phyloP scores from a whole-genome alignment of 2,113 vertebrate genomes.

The Cynopterus brachyotis region DNA sequence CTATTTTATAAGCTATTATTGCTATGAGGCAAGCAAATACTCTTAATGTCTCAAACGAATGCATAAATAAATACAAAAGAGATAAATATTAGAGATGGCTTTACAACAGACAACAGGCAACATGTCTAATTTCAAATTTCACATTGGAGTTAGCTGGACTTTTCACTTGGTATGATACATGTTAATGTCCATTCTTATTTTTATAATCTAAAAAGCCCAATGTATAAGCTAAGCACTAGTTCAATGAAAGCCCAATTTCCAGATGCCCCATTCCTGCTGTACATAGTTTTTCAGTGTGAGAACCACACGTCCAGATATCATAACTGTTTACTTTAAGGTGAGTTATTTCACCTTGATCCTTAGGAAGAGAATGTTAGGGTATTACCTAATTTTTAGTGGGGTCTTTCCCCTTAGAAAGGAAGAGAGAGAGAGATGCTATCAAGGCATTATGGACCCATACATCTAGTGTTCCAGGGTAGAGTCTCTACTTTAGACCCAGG shows the following conservation, averaged over 20 bases:
- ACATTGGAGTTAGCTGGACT: background rate
- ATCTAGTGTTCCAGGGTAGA: background rate
- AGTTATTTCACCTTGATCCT: background rate
- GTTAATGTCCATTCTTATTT: conserved; percentile 30
- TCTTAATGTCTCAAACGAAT: background rate
- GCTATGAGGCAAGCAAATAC: background rate
- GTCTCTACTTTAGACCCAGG: background rate
- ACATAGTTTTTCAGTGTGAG: background rate
- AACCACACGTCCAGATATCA: background rate
- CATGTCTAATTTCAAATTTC: conserved; percentile 24
- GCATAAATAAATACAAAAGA: background rate
- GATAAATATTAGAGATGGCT: background rate
- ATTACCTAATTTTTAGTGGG: background rate
- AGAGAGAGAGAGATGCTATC: background rate
- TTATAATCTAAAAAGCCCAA: background rate
- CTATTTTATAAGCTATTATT: background rate
- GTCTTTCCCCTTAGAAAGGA: background rate
- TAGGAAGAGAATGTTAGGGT: background rate
- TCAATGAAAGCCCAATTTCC: background rate
- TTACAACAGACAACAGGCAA: background rate
- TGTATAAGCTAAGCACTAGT: background rate
- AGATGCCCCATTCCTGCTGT: background rate
- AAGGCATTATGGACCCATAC: background rate
- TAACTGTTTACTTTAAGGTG: background rate
- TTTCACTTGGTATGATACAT: background rate